phyloP scores from a whole-genome alignment of 2,888 invertebrate genomes.

The Caenorhabditis sp. region DNA sequence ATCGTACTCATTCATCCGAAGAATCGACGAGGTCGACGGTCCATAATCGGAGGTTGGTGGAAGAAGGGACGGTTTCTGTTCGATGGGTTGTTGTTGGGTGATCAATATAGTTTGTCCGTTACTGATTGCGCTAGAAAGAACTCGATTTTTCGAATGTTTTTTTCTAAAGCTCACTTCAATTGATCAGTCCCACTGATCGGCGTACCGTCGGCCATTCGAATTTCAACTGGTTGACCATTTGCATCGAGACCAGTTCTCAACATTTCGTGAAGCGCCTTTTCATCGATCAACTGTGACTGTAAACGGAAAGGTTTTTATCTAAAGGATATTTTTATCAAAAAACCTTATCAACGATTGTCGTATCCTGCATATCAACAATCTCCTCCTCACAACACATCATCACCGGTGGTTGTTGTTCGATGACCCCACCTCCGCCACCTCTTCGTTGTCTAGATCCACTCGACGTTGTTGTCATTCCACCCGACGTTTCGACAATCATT shows the following conservation, averaged over 20 bases:
- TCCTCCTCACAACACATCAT: background rate
- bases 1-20: background rate
- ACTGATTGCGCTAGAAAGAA: conserved; percentile 8
- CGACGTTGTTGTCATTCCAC: background rate
- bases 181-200: conserved; percentile 13
- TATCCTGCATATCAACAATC: background rate
- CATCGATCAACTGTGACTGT: conserved; percentile 35
- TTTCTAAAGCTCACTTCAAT: conserved; percentile 11
- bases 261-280: conserved; percentile 41
- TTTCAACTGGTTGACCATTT: conserved; percentile 40
- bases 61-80: background rate
- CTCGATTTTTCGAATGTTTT: background rate
- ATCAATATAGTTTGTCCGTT: conserved; percentile 35
- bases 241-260: conserved; percentile 37
- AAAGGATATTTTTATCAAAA: background rate
- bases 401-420: background rate
- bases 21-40: background rate
- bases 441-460: background rate
- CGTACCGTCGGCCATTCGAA: conserved; percentile 38
- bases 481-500: background rate
- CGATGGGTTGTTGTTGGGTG: conserved; percentile 13
- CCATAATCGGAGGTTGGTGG: background rate
- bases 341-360: background rate
- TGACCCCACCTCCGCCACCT: background rate
- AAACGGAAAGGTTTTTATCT: background rate